Evolutionary conservation across 1,140 invertebrate species (phyloP), one percentile per base, ranked within the genome.

Genomic region (Drosophila triauraria): DNA sequence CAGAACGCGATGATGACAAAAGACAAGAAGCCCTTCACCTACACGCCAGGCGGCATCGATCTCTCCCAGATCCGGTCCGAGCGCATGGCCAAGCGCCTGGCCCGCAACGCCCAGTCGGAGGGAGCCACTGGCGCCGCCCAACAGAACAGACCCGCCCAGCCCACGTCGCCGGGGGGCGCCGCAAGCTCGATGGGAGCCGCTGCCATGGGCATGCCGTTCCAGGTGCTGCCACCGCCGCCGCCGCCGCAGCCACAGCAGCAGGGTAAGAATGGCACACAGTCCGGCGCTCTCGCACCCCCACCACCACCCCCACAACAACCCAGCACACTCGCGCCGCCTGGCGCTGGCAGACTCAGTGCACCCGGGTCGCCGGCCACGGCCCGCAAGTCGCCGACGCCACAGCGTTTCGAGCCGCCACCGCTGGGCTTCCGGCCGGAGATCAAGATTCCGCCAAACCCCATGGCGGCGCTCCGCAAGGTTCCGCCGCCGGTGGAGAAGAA

Each of bases 11-110:
- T 98, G 97, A 96, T 98, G 95, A 97, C 96, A 71, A 98, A 98
- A 93, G 98, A 99, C 91, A 99, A 98, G 93, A 98, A 98, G 91
- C 98, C 98, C 2, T 99, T 98, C 92, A 98, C 98, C 3, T 99
- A 99, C 91, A 98, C 97, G 15, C 98, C 97, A 4, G 97, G 97
- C 13, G 98, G 98, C 58, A 94, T 99, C 48, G 97, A 99, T 93
- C 94, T 99, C 27, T 97, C 97, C 1, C 97, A 98, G 93, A 98
- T 98, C 42, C 94, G 95, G 65, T 98, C 97, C 61, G 97, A 97
- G 2, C 95, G 97, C 75, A 98, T 99, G 97, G 96, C 97, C 13
- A 94, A 97, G 77, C 94, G 97, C 44, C 35, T 94, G 93, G 62
- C 91, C 83, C 72, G 94, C 93, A 93, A 94, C 93, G 82, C 95